Conservation (phyloP, 1,140 invertebrate species). For the Dysdera silvatica region DNA sequence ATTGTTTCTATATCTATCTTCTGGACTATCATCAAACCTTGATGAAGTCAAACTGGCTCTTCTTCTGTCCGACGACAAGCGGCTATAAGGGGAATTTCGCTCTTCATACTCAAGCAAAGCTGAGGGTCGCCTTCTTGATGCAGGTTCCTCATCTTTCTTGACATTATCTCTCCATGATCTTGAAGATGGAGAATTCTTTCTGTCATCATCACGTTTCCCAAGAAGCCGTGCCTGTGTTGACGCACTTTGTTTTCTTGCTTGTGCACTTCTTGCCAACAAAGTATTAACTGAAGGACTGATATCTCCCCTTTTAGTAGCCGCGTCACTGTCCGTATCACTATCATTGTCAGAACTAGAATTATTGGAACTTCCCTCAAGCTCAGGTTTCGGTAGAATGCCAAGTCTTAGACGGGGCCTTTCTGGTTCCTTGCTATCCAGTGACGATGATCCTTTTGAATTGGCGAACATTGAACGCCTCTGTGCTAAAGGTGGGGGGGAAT, state of each 20-base stretch:
- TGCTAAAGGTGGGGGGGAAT: background rate
- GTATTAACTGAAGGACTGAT: constrained; percentile 26
- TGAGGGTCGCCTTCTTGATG: constrained; percentile 1
- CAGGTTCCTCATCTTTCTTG: constrained; percentile 9
- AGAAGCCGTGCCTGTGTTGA: constrained; percentile 15
- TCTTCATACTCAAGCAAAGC: constrained; percentile 22
- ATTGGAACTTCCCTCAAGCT: background rate
- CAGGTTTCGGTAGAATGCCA: background rate
- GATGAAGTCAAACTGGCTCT: constrained; percentile 9
- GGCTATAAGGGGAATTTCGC: background rate
- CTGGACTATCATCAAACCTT: background rate
- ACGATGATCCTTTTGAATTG: background rate
- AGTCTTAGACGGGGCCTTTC: constrained; percentile 7
- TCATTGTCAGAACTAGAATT: background rate
- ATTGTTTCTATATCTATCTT: background rate
- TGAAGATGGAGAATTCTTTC: background rate
- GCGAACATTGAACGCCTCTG: constrained; percentile 7
- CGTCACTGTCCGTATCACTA: constrained; percentile 1
- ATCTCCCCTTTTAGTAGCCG: constrained; percentile 11
- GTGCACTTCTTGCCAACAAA: constrained; percentile 20
- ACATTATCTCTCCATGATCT: constrained; percentile 18
- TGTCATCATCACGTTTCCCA: background rate
- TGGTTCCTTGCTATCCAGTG: background rate
- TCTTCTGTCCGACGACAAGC: background rate
- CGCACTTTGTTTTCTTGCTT: constrained; percentile 16